These are phyloP conservation scores for Drosophila erecta DNA, from an alignment of 1,140 invertebrate genomes.

Conservation along the genomic window DNA sequence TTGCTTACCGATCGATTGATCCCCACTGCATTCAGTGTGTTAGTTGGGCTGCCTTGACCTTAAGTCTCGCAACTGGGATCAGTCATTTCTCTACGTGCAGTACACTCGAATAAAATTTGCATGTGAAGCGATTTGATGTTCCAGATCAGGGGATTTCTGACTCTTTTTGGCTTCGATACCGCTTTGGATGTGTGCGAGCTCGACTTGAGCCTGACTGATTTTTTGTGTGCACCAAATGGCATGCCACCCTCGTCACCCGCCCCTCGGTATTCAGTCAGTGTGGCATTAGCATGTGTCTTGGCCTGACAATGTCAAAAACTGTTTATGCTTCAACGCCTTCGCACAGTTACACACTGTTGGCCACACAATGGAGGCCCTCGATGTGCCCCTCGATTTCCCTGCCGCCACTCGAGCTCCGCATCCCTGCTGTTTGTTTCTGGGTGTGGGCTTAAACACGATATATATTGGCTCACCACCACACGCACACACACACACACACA, in stretches of 20 bases:
- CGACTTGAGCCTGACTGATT: background rate
- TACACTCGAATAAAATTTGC: too few relatives aligned
- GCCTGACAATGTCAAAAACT: slow-evolving; percentile 79
- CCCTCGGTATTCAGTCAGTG: slow-evolving; percentile 9
- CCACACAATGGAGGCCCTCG: slow-evolving; percentile 60
- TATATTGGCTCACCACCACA: slow-evolving; percentile 76
- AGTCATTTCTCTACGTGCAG: background rate
- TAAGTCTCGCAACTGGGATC: too few relatives aligned
- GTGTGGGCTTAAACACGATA: slow-evolving; percentile 81
- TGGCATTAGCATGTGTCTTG: slow-evolving; percentile 80
- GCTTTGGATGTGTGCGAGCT: too few relatives aligned
- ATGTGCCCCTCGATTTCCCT: background rate
- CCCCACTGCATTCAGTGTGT: background rate
- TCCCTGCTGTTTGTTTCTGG: slow-evolving; percentile 58
- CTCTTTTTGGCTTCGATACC: too few relatives aligned
- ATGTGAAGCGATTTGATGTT: too few relatives aligned
- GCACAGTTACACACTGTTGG: slow-evolving; percentile 76
- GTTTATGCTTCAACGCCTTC: slow-evolving; percentile 78
- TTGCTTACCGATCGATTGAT: too few relatives aligned
- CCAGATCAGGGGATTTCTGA: too few relatives aligned
- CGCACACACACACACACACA: background rate
- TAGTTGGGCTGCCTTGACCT: too few relatives aligned
- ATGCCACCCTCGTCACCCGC: background rate
- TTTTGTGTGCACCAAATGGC: slow-evolving; percentile 1
- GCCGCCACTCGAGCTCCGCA: slow-evolving; percentile 5